Base-by-base conservation (phyloP, 2,113 vertebrate species). In the Caracal caracal region DNA sequence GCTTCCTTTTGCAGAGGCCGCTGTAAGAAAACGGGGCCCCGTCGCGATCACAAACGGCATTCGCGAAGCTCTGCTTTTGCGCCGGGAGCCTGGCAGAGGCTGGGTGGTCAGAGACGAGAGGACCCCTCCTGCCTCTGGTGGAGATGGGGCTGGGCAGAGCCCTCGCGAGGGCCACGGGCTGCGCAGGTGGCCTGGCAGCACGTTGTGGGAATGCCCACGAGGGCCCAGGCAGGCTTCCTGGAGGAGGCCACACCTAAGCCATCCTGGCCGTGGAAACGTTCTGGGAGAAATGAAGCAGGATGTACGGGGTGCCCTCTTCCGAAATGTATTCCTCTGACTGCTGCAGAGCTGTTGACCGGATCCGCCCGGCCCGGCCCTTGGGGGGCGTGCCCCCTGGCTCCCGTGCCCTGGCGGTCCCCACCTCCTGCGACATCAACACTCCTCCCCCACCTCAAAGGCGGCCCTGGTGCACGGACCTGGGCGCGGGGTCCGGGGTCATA, bases 181-280 rank as follows among this genome's bases (percentile, higher is more conserved):
- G 24, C 4, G 35, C n/a, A 63, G 76, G 6, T 26, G 2, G 10
- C 61, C 4, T 7, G 20, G 43, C 6, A 8, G 80, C 20, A 35
- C 3, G 10, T 4, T 6, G 53, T 84, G 65, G 49, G 76, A 37
- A 84, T 1, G 24, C 0, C n/a, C 1, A 0, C 53, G 40, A 20
- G 81, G 37, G 61, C n/a, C 28, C 4, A 0, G 10, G 85, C 66
- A n/a, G 88, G 56, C 76, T 95, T 78, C 70, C 65, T n/a, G 49
- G 71, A 94, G 91, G 93, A 96, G 59, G 85, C 15, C 28, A n/a
- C 22, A 11, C 10, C 33, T 9, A 1, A 0, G 40, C 35, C 68
- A 13, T 11, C 40, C 68, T 33, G n/a, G 35, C 43, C 15, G 17
- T 0, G 7, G 49, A 26, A 24, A 40, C 0, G 12, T 53, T 35